These are phyloP conservation scores for Arenaria interpres DNA, from an alignment of 2,113 vertebrate species.

Conservation along the genomic window DNA sequence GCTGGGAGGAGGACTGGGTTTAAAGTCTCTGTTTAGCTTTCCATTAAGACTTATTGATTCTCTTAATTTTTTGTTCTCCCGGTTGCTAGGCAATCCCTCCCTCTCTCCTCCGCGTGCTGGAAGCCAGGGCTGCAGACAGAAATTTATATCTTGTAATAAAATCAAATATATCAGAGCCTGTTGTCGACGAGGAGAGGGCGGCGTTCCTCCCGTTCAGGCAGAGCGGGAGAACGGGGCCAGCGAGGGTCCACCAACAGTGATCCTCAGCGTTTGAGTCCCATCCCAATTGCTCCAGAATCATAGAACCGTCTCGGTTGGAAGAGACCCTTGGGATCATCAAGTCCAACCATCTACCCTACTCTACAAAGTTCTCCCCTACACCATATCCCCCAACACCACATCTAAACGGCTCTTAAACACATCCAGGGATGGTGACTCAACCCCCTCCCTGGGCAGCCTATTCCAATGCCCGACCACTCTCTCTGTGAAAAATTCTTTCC, in stretches of 20 bases:
- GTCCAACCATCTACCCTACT: too few relatives aligned
- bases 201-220: background rate
- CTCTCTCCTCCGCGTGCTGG: background rate
- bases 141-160: conserved; percentile 69
- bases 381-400: too few relatives aligned
- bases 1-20: background rate
- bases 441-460: too few relatives aligned
- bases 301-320: too few relatives aligned
- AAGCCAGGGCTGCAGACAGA: conserved; percentile 31
- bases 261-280: background rate
- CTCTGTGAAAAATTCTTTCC: too few relatives aligned
- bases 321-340: too few relatives aligned
- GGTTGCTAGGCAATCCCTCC: conserved; percentile 66
- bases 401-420: too few relatives aligned
- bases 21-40: conserved; percentile 51
- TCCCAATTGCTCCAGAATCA: background rate
- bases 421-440: too few relatives aligned
- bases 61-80: conserved; percentile 54
- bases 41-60: conserved; percentile 62
- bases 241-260: background rate
- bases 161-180: conserved; percentile 44
- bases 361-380: too few relatives aligned
- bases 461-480: too few relatives aligned
- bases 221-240: background rate
- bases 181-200: background rate